Evolutionary conservation across 1,140 invertebrate genomes (phyloP), one percentile per base, ranked within the genome.

Genomic region (Dufourea novaeangliae): DNA sequence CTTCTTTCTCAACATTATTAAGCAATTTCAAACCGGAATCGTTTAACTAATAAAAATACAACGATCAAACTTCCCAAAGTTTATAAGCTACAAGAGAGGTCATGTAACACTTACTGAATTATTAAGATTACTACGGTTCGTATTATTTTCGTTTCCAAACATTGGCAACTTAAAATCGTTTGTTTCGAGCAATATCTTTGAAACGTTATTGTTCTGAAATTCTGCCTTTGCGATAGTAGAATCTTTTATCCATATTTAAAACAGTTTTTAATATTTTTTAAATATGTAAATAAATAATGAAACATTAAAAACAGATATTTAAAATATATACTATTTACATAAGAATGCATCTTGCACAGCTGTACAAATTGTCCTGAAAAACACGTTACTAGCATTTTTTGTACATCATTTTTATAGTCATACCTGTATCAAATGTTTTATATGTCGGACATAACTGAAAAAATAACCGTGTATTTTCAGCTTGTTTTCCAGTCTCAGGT

Each of bases 391-490:
- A 71, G 41, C 17, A 17, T 14, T 29, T 14, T 52, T 50, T 34
- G 12, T 17, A 10, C 8, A 11, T 41, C 22, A 37, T 34, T 14
- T 37, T 76, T 69, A 54, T 57, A 46, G 25, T 59, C 29, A 44
- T 69, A 76, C 66, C 56, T 76, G 14, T 17, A 50, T 14, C 25
- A 6, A 57, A 32, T 3, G n/a, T 71, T 8, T 41, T 34, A 34
- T 77, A 72, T 52, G 25, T 41, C 11, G 52, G 39, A 62, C 73
- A 86, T 25, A 86, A 74, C 7, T 74, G 41, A 29, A 88, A 69
- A 70, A 84, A 87, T 29, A 64, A 27, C 27, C 29, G 44, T 0
- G 79, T 81, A 83, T 86, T 87, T 75, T 83, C 64, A 32, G 72
- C 74, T 44, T 84, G 22, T 54, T 39, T 69, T 39, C 64, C 68